Conservation (phyloP, 1,140 invertebrate species). For the Hylaeus anthracinus region DNA sequence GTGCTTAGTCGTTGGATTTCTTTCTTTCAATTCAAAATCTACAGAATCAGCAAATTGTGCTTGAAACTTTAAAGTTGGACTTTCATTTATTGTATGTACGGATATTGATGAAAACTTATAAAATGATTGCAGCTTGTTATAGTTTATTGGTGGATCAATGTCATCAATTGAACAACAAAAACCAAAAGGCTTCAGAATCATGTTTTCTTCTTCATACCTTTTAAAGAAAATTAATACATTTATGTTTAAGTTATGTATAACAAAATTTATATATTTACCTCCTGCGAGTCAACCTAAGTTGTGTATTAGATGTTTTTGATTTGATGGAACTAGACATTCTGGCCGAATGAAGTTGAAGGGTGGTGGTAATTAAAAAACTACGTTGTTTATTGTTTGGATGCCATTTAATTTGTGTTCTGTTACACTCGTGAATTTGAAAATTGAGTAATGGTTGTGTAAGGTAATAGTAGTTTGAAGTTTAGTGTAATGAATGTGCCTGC, state of each 20-base stretch:
- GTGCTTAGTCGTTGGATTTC: not conserved
- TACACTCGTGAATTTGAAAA: conserved; percentile 30
- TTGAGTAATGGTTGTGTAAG: not conserved
- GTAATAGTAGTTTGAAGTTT: not conserved
- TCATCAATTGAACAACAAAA: conserved; percentile 58
- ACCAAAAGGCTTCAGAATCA: conserved; percentile 33
- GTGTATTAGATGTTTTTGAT: not conserved
- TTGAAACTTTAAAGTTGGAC: conserved; percentile 57
- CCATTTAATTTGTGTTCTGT: conserved; percentile 6
- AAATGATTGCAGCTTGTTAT: conserved; percentile 42
- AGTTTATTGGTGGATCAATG: conserved; percentile 43
- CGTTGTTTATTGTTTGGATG: not conserved
- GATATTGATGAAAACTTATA: conserved; percentile 39
- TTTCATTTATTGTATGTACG: conserved; percentile 41
- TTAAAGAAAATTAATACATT: not conserved
- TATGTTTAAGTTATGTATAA: not conserved
- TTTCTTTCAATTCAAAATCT: not conserved
- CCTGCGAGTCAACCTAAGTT: not conserved
- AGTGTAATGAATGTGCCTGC: conserved; percentile 23
- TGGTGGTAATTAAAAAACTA: not conserved
- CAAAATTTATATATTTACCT: conserved; percentile 33
- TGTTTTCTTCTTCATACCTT: not conserved
- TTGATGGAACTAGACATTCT: conserved; percentile 32
- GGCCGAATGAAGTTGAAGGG: conserved; percentile 15
- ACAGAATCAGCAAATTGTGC: conserved; percentile 29